Conservation (phyloP, 2,113 vertebrate species). For the Notothenia coriiceps region DNA sequence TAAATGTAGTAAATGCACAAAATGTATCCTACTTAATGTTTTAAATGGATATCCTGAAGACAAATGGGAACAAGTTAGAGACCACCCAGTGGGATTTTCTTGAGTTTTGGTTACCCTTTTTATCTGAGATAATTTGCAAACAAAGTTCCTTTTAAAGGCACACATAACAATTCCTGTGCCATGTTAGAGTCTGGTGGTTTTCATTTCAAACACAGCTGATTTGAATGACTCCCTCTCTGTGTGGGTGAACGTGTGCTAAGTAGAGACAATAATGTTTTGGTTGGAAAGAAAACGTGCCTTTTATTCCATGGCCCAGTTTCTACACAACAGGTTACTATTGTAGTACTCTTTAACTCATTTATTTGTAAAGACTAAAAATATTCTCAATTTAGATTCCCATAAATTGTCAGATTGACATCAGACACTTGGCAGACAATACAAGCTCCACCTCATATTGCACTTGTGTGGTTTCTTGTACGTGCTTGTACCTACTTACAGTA, state of each 20-base stretch:
- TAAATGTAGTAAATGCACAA: neutral
- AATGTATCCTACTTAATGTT: neutral
- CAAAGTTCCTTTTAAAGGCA: constrained; percentile 1
- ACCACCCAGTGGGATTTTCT: constrained; percentile 8
- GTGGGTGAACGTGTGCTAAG: constrained; percentile 38
- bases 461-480: constrained; percentile 28
- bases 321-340: constrained; percentile 16
- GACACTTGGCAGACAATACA: constrained; percentile 15
- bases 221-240: constrained; percentile 19
- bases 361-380: constrained; percentile 10
- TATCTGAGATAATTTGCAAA: neutral
- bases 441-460: neutral
- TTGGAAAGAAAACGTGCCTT: constrained; percentile 18
- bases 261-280: constrained; percentile 35
- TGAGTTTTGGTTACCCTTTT: constrained; percentile 6
- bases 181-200: constrained; percentile 15
- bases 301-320: neutral
- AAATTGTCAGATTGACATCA: constrained; percentile 45
- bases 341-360: neutral
- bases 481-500: neutral
- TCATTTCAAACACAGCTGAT: constrained; percentile 30
- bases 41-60: neutral
- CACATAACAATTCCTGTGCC: constrained; percentile 10
- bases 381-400: constrained; percentile 20
- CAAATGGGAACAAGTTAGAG: neutral